A percentile compares a stretch with the other conserved stretches of the same genome.
Conservation (phyloP, 2,888 invertebrate species). For the Zygaena filipendulae region DNA sequence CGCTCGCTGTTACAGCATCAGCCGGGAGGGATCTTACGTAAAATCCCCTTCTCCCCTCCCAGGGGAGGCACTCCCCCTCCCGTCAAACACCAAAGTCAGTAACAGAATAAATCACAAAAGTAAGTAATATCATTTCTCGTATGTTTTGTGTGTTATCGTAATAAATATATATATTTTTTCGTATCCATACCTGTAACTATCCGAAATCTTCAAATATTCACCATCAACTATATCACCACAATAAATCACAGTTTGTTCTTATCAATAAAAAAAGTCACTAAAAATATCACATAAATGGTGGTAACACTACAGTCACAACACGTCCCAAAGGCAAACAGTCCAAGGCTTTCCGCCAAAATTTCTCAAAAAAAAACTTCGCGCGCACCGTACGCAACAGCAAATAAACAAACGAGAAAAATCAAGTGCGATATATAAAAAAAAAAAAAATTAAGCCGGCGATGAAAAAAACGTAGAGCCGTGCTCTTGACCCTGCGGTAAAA, state of each 20-base stretch:
- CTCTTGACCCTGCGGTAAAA: constrained; percentile 63
- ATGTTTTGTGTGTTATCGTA: too few species aligned
- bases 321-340: constrained; percentile 64
- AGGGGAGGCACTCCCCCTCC: constrained; percentile 20
- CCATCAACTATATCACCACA: constrained; percentile 58
- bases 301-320: constrained; percentile 67
- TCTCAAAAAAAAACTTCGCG: constrained; percentile 59
- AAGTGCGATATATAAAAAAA: constrained; percentile 48
- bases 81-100: too few species aligned
- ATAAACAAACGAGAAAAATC: too few species aligned
- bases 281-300: constrained; percentile 60
- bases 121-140: too few species aligned
- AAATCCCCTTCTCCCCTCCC: constrained; percentile 30
- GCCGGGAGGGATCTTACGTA: constrained; percentile 43
- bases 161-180: too few species aligned
- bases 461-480: constrained; percentile 51
- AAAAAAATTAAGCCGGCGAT: constrained; percentile 40
- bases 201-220: constrained; percentile 45
- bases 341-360: constrained; percentile 53
- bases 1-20: constrained; percentile 35
- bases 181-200: constrained; percentile 55
- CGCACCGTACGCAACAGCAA: too few species aligned
- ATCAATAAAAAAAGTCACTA: constrained; percentile 63
- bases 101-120: too few species aligned
- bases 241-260: constrained; percentile 66